Base-by-base conservation (phyloP, 2,113 vertebrate genomes). In the Manacus vitellinus region DNA sequence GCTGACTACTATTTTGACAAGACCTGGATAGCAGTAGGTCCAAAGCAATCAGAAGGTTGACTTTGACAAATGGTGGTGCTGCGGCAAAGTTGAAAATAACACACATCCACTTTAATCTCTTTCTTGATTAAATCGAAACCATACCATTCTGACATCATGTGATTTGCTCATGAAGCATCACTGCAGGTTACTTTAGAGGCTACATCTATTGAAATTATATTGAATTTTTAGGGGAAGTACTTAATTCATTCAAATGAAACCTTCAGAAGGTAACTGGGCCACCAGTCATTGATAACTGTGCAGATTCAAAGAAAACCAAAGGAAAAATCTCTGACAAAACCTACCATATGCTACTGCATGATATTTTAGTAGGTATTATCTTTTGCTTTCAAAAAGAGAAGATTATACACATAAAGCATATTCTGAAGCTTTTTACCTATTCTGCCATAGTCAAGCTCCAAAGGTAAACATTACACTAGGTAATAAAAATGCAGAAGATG, bases 51-150 rank as follows among this genome's bases (percentile, higher is more conserved):
- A 99, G 98, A 98, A 98, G 98, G 98, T 98, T 99, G 99, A 99
- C 99, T 99, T 99, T 99, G 99, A 99, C 99, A 99, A 99, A 99
- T 99, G 99, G 98, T 92, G 98, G 98, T 98, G 98, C 99, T 98
- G 98, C 97, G 97, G 99, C 96, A 98, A 99, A 99, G 99, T 99
- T 99, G 99, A 99, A 99, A 99, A 99, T 99, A 99, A 99, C 99
- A 99, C 99, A 99, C 99, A 99, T 99, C 99, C 99, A 99, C 99
- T 99, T 99, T 99, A 99, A 99, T 99, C 99, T 99, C 99, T 99
- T 99, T 99, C 98, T 99, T 99, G 99, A 99, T 99, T 99, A 99
- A 99, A 99, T 99, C 98, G 98, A 99, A 99, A 98, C 98, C 98
- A 98, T 98, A 98, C 98, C 98, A 99, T 99, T 99, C 98, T 99